Base-by-base conservation (phyloP, 2,888 invertebrate species). In the Argyra leucocephala region DNA sequence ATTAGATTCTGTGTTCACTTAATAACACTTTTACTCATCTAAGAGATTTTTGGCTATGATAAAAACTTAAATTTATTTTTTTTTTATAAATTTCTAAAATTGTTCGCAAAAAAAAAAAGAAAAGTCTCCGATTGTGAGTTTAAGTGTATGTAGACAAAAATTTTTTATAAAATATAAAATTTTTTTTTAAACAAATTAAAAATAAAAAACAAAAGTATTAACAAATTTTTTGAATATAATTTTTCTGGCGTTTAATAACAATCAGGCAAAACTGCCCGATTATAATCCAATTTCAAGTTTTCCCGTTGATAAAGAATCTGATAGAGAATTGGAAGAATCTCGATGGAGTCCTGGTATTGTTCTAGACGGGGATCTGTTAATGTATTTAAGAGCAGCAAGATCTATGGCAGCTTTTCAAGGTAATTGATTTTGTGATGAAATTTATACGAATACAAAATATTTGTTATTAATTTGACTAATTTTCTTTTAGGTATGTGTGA, bases 321-420 rank as follows among this genome's bases (percentile, higher is more conserved):
- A 80, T 75, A 77, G 80, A 73, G 80, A 80, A 77, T 74, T 80
- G 76, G 97, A 97, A 81, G 95, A 95, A 81, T 82, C 94, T 80
- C 85, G 93, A 82, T 97, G 97, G 97, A 85, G 92, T 79, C 96
- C 97, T 68, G 91, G 91, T 73, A 91, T 95, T 83, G 87, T 93
- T 72, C 85, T 90, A 75, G 97, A 97, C 83, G 90, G 93, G 73
- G 96, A 97, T 83, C 86, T 97, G 79, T 88, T 96, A 77, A 96
- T 97, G 96, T 97, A 94, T 84, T 86, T 97, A 80, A 85, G 96
- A 75, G 97, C 96, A 73, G 96, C 96, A 72, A 88, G 96, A 75
- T 96, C 96, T 69, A 96, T 98, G 91, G 96, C 97, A 77, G 96
- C 96, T 67, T 97, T 97, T 82, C 96, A 96, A 80, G 77, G 76